Conservation (phyloP, 2,797 vertebrate species). For the Remorina albescens region DNA sequence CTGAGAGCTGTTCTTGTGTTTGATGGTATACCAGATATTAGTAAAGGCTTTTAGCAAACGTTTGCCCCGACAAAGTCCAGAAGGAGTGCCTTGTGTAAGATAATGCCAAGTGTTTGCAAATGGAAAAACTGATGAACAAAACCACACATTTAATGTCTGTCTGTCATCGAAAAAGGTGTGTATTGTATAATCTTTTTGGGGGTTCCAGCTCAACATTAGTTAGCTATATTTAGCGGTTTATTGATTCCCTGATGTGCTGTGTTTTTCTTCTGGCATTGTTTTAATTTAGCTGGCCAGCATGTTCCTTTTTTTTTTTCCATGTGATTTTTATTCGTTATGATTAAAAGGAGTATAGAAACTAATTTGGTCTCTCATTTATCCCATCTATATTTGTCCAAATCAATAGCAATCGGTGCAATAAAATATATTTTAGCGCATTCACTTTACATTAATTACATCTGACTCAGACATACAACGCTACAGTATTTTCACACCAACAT, state of each 20-base stretch:
- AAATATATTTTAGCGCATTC: neutral
- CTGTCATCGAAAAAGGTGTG: neutral
- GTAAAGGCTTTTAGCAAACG: constrained; percentile 1
- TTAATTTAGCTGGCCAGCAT: neutral
- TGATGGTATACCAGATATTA: too few species aligned
- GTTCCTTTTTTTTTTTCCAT: too few species aligned
- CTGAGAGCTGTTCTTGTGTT: neutral
- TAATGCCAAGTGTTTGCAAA: neutral
- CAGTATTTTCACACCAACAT: too few species aligned
- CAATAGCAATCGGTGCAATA: neutral
- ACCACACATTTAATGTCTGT: too few species aligned
- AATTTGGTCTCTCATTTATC: neutral
- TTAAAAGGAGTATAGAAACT: neutral
- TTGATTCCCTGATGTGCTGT: too few species aligned
- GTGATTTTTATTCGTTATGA: neutral
- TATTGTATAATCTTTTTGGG: neutral
- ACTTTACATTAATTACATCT: neutral
- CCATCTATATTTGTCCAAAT: neutral
- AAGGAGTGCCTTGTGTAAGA: neutral
- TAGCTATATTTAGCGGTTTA: too few species aligned
- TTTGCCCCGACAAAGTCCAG: constrained; percentile 21
- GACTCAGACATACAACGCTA: neutral
- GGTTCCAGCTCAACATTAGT: neutral
- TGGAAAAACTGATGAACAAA: constrained; percentile 4
- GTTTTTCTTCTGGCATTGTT: neutral